Evolutionary conservation across 2,113 vertebrate species (phyloP), one percentile per base, ranked within the genome.

Genomic region (Macquaria australasica): DNA sequence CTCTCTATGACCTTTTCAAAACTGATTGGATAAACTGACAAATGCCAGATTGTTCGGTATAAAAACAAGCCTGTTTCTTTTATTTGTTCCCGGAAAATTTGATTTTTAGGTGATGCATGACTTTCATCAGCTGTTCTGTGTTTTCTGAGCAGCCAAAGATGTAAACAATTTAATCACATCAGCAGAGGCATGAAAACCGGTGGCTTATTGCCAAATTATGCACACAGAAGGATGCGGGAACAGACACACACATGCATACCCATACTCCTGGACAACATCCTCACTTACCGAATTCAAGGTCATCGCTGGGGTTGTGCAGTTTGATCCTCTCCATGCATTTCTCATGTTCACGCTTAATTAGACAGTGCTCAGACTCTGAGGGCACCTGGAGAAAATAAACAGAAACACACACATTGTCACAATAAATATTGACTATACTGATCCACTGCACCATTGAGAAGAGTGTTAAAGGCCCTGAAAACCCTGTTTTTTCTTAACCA

Each of bases 311-410:
- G 70, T 90, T 67, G 68, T 95, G 94, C 67, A 75, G 77, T 1
- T 73, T 73, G 34, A 96, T 96, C 82, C 58, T 94, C 86, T 95
- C 94, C 93, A 94, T 93, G 90, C 96, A 96, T 84, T 94, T 94
- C 85, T 96, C 96, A 71, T 96, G 93, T 79, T 96, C 95, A 14
- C 91, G 91, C 77, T 95, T 94, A 78, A 94, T 96, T 68, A 96
- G 73, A 41, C 96, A 96, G 90, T 96, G 92, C 62, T 86, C 90
- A 1, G 94, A 91, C 69, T 91, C 89, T 21, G 92, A 89, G 68
- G 91, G 84, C 91, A 93, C 94, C 95, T 96, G 91, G 15, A 85
- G 66, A 53, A 80, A 81, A 82, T 18, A 64, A 50, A 78, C n/a
- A 89, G 37, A 76, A 67, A 78, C 56, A 62, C 34, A 86, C 31